A percentile compares a stretch with the other conserved stretches of the same genome.
Conservation (phyloP, 2,888 invertebrate species). For the Beris morrisii region DNA sequence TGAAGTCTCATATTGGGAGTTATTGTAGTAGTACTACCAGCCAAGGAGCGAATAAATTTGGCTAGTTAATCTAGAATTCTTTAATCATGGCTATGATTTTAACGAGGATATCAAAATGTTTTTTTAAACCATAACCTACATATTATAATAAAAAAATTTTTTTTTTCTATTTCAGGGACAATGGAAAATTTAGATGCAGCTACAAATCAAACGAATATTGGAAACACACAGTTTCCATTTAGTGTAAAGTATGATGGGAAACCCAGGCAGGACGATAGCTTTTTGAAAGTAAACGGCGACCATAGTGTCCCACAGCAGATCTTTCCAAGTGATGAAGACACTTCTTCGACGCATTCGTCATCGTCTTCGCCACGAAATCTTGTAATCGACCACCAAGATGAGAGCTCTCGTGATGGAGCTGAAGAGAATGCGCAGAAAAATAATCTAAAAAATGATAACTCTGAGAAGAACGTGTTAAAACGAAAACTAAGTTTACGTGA, state of each 20-base stretch:
- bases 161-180: neutral
- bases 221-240: neutral
- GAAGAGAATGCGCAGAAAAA: slow-evolving; percentile 1
- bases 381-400: slow-evolving; percentile 52
- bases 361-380: slow-evolving; percentile 52
- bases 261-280: neutral
- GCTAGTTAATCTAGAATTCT: too few relatives aligned
- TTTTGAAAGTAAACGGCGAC: slow-evolving; percentile 21
- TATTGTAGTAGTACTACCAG: too few relatives aligned
- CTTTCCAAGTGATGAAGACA: slow-evolving; percentile 37
- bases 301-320: slow-evolving; percentile 20
- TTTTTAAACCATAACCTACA: too few relatives aligned
- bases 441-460: neutral
- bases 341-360: slow-evolving; percentile 41
- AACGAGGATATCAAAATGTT: too few relatives aligned
- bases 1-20: too few relatives aligned
- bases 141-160: too few relatives aligned
- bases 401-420: slow-evolving; percentile 26
- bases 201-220: neutral
- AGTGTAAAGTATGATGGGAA: neutral
- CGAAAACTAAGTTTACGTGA: slow-evolving; percentile 22
- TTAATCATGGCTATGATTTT: too few relatives aligned
- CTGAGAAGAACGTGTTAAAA: neutral
- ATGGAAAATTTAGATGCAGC: slow-evolving; percentile 6
- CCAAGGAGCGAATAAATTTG: too few relatives aligned